Evolutionary conservation across 2,888 invertebrate genomes (phyloP), one percentile per base, ranked within the genome.

Genomic region (Latrodectus elegans): DNA sequence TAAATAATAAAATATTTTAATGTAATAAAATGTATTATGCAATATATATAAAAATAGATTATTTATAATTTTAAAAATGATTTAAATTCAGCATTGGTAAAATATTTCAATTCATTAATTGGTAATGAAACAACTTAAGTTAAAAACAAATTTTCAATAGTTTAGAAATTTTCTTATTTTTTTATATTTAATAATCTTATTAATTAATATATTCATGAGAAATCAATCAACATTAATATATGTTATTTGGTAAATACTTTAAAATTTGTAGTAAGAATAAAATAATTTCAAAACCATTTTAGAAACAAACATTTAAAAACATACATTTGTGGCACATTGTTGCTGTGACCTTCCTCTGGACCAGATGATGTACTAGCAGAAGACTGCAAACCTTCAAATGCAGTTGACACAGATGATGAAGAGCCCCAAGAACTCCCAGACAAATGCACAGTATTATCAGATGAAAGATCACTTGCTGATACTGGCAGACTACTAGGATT

Each of bases 351-450:
- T 67, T 89, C 84, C 64, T 89, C 89, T 26, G 67, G 64, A 22
- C 84, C 87, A 51, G 84, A 68, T 55, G 89, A 89, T 53, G 87
- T 53, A 74, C 83, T 64, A 15, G 84, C 70, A 52, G 83, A 64
- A 55, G 76, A 71, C 14, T 78, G 78, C n/a, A 84, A 84, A 9
- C 83, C 82, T 75, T 81, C 87, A 81, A 87, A 72, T 14, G 87
- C 81, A 64, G 89, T 84, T 9, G 84, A 65, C 60, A 87, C 80
- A 17, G 89, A 84, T 26, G 89, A 84, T 11, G 89, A 79, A 51
- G 89, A 88, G 15, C 89, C 87, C 89, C 89, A 89, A 17, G 88
- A 60, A n/a, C 75, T 76, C 68, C 86, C 88, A 51, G 88, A 75
- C 76, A 84, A 88, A 79, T 84, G 88, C 75, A 88, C 76, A 14